Evolutionary conservation across 1,140 invertebrate genomes (phyloP).

Genomic region (Bombus turneri): DNA sequence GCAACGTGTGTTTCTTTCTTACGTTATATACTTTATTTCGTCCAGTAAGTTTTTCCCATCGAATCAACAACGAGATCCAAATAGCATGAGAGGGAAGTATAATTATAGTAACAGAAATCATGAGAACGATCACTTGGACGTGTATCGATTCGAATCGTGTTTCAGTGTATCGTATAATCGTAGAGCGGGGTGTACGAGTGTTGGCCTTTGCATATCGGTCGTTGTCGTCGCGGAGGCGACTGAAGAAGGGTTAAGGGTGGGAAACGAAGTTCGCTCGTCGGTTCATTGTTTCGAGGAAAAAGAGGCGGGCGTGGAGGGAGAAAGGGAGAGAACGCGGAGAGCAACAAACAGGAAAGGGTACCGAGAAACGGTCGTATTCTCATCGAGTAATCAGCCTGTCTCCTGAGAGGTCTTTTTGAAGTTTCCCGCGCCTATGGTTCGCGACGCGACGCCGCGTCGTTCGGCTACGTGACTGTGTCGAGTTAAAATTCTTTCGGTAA

Average conservation of each 20-base stretch:
- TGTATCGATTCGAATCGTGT: slow-evolving; percentile 63
- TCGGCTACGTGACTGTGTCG: slow-evolving; percentile 52
- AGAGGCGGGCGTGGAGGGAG: background rate
- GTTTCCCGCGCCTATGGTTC: slow-evolving; percentile 44
- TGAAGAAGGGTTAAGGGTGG: slow-evolving; percentile 56
- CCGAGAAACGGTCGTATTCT: slow-evolving; percentile 60
- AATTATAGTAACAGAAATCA: background rate
- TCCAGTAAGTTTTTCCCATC: background rate
- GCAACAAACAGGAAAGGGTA: slow-evolving; percentile 55
- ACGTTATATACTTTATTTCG: background rate
- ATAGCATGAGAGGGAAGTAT: background rate
- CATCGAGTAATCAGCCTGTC: slow-evolving; percentile 61
- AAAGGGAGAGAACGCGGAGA: slow-evolving; percentile 3
- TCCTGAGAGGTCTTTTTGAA: slow-evolving; percentile 54
- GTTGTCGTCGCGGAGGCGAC: background rate
- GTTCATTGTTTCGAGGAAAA: slow-evolving; percentile 59
- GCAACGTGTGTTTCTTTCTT: too few relatives aligned
- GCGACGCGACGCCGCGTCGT: slow-evolving; percentile 25
- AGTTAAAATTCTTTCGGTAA: slow-evolving; percentile 57
- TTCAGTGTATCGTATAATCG: slow-evolving; percentile 60
- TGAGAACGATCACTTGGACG: background rate
- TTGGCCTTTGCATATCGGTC: slow-evolving; percentile 45
- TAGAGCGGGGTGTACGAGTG: slow-evolving; percentile 22
- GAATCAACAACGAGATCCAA: background rate
- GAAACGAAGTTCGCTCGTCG: slow-evolving; percentile 37